Conservation (phyloP, 2,888 invertebrate genomes). For the Apodemia hepburni region DNA sequence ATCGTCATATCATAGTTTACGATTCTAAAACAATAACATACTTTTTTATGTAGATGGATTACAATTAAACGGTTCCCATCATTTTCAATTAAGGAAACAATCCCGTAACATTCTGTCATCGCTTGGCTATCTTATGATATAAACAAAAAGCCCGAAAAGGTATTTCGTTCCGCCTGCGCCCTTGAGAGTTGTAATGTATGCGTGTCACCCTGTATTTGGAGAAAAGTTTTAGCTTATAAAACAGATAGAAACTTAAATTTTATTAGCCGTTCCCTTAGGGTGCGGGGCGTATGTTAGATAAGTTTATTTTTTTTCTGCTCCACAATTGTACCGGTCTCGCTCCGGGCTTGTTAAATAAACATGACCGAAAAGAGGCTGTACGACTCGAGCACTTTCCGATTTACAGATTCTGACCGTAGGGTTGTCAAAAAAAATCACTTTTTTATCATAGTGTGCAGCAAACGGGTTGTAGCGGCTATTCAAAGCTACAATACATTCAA, state of each 20-base stretch:
- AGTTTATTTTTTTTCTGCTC: constrained; percentile 6
- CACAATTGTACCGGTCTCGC: background rate
- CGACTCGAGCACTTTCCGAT: constrained; percentile 5
- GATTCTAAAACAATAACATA: too few relatives aligned
- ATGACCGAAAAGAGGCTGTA: constrained; percentile 10
- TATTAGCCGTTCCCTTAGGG: background rate
- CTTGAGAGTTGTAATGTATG: background rate
- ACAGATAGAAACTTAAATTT: constrained; percentile 7
- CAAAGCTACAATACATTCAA: too few relatives aligned
- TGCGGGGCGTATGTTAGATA: background rate
- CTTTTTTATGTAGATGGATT: too few relatives aligned
- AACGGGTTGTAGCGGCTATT: too few relatives aligned
- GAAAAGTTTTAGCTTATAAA: background rate
- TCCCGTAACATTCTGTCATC: too few relatives aligned
- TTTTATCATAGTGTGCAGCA: too few relatives aligned
- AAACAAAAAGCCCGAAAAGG: too few relatives aligned
- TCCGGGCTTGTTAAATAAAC: constrained; percentile 10
- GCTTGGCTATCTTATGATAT: too few relatives aligned
- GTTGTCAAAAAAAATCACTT: background rate
- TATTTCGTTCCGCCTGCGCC: too few relatives aligned
- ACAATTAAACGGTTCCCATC: too few relatives aligned
- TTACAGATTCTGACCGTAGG: constrained; percentile 8
- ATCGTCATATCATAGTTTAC: too few relatives aligned
- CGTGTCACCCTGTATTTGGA: background rate
- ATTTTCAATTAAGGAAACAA: too few relatives aligned